Base-by-base conservation (phyloP, 2,797 vertebrate species). In the Catostomus latipinnis region DNA sequence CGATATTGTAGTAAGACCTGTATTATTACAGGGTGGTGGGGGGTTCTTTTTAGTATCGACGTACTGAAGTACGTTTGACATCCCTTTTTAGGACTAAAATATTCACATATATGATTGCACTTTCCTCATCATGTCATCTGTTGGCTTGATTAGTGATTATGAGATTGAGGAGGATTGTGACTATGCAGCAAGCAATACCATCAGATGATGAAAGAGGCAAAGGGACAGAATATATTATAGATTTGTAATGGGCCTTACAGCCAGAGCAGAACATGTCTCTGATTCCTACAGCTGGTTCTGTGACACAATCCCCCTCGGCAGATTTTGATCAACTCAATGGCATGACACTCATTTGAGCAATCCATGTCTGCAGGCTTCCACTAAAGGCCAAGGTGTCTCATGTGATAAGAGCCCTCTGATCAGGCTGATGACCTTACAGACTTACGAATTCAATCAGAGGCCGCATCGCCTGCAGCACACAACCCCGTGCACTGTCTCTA, bases 341-440 rank as follows among this genome's bases (percentile, higher is more conserved):
- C 72, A 61, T 78, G 72, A 76, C 13, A 63, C 74, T 82, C 63
- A 66, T 81, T 76, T 65, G 16, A 63, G 78, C 58, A 74, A 74
- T 61, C 61, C 49, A 34, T 63, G 72, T 60, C 69, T 73, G 16
- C 46, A 52, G 77, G 83, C 78, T 58, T 60, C 57, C 60, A 68
- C 76, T 81, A 80, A 84, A 88, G 78, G 76, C 82, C 74, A 76
- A 81, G 68, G 81, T 86, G 85, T 83, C 85, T 74, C 13, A 67
- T 67, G 53, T 43, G 81, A 88, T 86, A 84, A 86, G 76, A 67
- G 77, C 34, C 49, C 80, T 57, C 61, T 62, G 75, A 80, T 83
- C 74, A 74, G 82, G n/a, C 63, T 48, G 78, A 80, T 84, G 76
- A 78, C 66, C 82, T 83, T 69, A 73, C 68, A 72, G 67, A 50